Conservation (phyloP, 2,113 vertebrate genomes). For the Glaucomys volans region DNA sequence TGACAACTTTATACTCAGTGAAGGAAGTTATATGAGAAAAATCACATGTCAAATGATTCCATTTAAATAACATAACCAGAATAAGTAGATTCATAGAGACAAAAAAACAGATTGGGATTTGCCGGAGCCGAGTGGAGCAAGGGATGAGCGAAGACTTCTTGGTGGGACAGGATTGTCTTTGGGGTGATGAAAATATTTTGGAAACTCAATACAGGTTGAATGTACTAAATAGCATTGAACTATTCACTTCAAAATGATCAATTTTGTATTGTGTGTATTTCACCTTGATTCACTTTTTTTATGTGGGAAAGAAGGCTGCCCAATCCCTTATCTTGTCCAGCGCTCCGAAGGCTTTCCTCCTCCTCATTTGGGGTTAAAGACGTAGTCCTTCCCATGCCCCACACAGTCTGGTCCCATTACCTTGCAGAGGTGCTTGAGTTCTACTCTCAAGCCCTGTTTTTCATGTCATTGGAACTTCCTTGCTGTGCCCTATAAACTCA, state of each 20-base stretch:
- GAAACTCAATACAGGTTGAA: neutral
- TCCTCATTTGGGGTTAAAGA: neutral
- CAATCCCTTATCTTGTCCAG: neutral
- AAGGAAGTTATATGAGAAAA: neutral
- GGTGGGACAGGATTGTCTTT: neutral
- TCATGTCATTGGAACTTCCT: neutral
- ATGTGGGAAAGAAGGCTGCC: neutral
- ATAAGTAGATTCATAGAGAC: neutral
- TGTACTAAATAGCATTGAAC: neutral
- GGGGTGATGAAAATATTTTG: neutral
- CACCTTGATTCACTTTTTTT: neutral
- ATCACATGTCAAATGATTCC: neutral
- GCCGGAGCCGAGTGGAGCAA: neutral
- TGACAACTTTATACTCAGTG: neutral
- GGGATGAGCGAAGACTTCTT: neutral
- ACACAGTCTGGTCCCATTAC: neutral
- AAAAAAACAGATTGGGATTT: neutral
- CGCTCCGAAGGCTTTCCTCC: neutral
- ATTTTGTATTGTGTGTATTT: neutral
- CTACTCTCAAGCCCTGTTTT: neutral
- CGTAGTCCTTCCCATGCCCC: neutral
- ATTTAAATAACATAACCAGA: neutral
- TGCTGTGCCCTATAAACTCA: neutral
- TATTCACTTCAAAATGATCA: neutral
- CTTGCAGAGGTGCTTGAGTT: neutral